A percentile compares a stretch with the other conserved stretches of the same genome.
Evolutionary conservation across 2,888 invertebrate genomes (phyloP).

Genomic region (Brassicogethes aeneus): DNA sequence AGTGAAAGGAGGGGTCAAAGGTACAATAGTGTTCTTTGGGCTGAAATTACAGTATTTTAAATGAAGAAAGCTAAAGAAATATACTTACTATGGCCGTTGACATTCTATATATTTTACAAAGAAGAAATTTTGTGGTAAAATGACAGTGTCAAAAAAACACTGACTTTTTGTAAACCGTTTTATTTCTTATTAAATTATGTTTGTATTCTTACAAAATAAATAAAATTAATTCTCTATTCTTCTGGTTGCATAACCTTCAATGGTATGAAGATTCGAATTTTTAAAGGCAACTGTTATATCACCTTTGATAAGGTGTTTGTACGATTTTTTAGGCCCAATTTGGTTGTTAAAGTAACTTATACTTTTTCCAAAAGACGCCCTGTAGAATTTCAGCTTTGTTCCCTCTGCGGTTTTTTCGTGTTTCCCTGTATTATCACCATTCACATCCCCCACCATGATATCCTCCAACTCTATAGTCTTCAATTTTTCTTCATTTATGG

Average conservation of each 20-base stretch:
- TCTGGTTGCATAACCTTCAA: conserved; percentile 34
- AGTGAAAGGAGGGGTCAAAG: too few relatives aligned
- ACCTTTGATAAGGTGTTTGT: conserved; percentile 34
- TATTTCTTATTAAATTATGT: too few relatives aligned
- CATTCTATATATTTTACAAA: too few relatives aligned
- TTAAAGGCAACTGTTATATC: conserved; percentile 34
- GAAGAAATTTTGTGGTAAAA: too few relatives aligned
- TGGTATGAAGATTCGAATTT: conserved; percentile 33
- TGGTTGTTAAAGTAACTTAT: conserved; percentile 19
- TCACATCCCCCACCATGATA: conserved; percentile 28
- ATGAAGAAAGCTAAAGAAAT: too few relatives aligned
- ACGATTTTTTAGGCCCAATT: conserved; percentile 27
- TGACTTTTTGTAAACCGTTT: too few relatives aligned
- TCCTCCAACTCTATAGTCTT: conserved; percentile 18
- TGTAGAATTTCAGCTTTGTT: conserved; percentile 28
- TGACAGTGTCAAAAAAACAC: too few relatives aligned
- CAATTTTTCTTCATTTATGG: conserved; percentile 34
- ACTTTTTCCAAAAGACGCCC: conserved; percentile 23
- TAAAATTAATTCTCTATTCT: too few relatives aligned
- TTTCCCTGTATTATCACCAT: conserved; percentile 25
- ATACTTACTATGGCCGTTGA: too few relatives aligned
- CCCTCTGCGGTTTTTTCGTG: conserved; percentile 27
- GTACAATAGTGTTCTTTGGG: too few relatives aligned
- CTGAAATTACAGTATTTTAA: too few relatives aligned
- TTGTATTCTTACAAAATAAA: too few relatives aligned